These are phyloP conservation scores for Epinotia ramella DNA, from an alignment of 2,888 invertebrate species.

Conservation along the genomic window DNA sequence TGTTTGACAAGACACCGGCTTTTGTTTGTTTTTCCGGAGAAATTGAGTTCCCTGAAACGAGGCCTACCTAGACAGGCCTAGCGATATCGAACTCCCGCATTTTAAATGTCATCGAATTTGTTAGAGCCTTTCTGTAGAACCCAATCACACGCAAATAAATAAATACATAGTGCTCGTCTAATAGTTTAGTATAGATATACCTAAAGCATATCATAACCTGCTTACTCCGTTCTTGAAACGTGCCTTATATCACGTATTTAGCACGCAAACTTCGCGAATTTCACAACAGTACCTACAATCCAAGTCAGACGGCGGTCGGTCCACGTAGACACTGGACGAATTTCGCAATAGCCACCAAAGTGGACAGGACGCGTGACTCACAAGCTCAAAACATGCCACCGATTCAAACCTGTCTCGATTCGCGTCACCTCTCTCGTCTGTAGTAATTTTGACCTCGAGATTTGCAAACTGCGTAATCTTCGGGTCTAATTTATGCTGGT, in stretches of 20 bases:
- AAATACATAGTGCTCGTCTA: too few species aligned
- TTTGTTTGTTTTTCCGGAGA: too few species aligned
- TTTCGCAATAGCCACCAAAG: slow-evolving; percentile 5
- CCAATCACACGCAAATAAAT: too few species aligned
- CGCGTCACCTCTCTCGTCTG: not conserved
- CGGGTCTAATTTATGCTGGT: not conserved
- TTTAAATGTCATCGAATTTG: too few species aligned
- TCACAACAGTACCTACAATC: not conserved
- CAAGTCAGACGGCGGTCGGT: not conserved
- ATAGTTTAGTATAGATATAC: too few species aligned
- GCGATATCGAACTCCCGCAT: too few species aligned
- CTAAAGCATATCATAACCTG: not conserved
- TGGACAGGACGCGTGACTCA: not conserved
- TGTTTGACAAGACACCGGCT: too few species aligned
- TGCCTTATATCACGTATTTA: slow-evolving; percentile 43
- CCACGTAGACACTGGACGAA: slow-evolving; percentile 16
- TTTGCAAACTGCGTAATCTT: not conserved
- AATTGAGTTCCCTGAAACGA: too few species aligned
- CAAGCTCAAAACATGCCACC: not conserved
- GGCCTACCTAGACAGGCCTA: too few species aligned
- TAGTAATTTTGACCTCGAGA: not conserved
- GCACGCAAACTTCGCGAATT: not conserved
- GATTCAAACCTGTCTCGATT: not conserved
- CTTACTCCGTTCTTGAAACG: slow-evolving; percentile 12
- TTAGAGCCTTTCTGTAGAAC: too few species aligned